A percentile compares a stretch with the other conserved stretches of the same genome.
Evolutionary conservation across 2,113 vertebrate genomes (phyloP).

Genomic region (Petrocephalus zakoni): DNA sequence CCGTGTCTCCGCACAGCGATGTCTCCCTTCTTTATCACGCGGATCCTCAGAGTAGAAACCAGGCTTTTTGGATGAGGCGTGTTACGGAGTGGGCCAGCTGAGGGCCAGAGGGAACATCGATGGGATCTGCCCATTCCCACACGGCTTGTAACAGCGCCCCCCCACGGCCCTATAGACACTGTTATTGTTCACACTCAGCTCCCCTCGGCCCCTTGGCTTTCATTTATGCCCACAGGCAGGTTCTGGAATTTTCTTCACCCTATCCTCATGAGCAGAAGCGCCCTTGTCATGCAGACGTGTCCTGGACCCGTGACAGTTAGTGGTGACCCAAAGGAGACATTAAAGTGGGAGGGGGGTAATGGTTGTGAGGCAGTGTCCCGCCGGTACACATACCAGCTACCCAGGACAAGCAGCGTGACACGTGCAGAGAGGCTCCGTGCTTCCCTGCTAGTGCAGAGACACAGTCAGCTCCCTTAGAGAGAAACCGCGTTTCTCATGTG

Average conservation of each 20-base stretch:
- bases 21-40: constrained; percentile 31
- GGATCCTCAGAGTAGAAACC: neutral
- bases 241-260: neutral
- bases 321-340: neutral
- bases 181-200: constrained; percentile 36
- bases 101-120: neutral
- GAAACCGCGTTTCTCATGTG: neutral
- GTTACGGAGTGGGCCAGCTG: neutral
- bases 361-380: neutral
- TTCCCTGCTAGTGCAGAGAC: neutral
- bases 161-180: neutral
- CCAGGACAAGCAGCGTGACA: neutral
- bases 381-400: neutral
- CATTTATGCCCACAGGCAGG: constrained; percentile 39
- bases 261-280: neutral
- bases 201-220: constrained; percentile 33
- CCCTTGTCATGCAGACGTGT: too few species aligned
- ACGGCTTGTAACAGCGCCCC: too few species aligned
- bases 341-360: neutral
- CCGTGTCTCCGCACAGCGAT: neutral
- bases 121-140: neutral
- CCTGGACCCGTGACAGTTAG: neutral
- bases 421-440: neutral
- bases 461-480: neutral
- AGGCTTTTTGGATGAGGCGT: neutral